Percentiles rank a stretch among this genome's conserved stretches.
Evolutionary conservation across 1,140 invertebrate species (phyloP).

Genomic region (Mya arenaria): DNA sequence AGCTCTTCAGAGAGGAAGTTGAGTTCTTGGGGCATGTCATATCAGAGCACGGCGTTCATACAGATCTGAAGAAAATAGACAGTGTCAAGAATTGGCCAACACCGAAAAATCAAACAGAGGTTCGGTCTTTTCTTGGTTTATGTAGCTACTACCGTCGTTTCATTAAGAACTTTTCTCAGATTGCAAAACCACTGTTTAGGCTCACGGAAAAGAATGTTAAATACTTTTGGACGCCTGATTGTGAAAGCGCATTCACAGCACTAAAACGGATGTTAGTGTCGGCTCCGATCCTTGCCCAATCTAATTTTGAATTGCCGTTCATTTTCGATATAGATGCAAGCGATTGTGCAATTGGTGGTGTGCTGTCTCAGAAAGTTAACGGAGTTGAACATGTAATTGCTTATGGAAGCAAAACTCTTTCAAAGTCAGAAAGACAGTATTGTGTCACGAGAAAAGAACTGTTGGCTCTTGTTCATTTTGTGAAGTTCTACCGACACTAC

Average conservation of each 20-base stretch:
- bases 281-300: neutral
- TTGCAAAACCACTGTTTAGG: slow-evolving; percentile 51
- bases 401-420: slow-evolving; percentile 80
- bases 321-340: slow-evolving; percentile 54
- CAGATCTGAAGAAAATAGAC: slow-evolving; percentile 63
- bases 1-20: slow-evolving; percentile 2
- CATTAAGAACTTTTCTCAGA: slow-evolving; percentile 58
- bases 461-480: slow-evolving; percentile 53
- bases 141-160: slow-evolving; percentile 65
- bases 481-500: slow-evolving; percentile 8
- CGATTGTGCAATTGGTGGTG: slow-evolving; percentile 41
- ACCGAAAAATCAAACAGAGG: slow-evolving; percentile 61
- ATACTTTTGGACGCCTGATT: slow-evolving; percentile 58
- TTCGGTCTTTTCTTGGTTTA: slow-evolving; percentile 69
- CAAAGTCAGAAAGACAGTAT: slow-evolving; percentile 81
- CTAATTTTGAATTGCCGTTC: neutral
- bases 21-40: slow-evolving; percentile 5
- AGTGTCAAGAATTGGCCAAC: slow-evolving; percentile 63
- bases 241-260: slow-evolving; percentile 53
- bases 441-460: slow-evolving; percentile 61
- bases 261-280: slow-evolving; percentile 53
- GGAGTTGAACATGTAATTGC: slow-evolving; percentile 78
- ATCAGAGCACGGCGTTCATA: slow-evolving; percentile 3
- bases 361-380: slow-evolving; percentile 51
- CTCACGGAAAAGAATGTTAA: slow-evolving; percentile 47